Evolutionary conservation across 2,797 vertebrate genomes (phyloP).

Genomic region (Alcedo quadribrachys): DNA sequence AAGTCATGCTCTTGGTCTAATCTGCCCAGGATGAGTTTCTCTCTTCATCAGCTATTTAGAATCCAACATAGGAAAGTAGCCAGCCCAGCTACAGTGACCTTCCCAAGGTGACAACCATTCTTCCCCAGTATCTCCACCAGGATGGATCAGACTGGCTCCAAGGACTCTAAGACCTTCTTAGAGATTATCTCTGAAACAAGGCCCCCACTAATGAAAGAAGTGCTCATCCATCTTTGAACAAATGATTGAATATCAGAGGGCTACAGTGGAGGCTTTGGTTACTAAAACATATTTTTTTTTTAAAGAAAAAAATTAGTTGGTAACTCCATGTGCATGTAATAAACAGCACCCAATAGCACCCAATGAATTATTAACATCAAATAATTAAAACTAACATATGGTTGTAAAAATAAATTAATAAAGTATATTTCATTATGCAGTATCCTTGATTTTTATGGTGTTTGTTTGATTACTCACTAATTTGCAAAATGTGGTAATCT

Average conservation of each 20-base stretch:
- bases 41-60: not conserved
- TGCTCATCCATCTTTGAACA: not conserved
- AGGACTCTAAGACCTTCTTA: not conserved
- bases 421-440: constrained; percentile 59
- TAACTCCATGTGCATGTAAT: not conserved
- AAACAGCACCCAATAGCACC: not conserved
- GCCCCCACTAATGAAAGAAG: not conserved
- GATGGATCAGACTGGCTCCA: not conserved
- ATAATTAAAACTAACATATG: constrained; percentile 61
- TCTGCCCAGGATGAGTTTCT: not conserved
- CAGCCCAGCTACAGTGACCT: not conserved
- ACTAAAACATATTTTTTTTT: not conserved
- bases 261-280: not conserved
- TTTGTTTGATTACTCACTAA: constrained; percentile 64
- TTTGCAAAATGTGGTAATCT: constrained; percentile 65
- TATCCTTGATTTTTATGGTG: constrained; percentile 59
- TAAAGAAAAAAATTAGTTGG: not conserved
- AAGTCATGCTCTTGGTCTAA: not conserved
- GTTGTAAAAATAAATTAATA: constrained; percentile 59
- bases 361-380: constrained; percentile 22
- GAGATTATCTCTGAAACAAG: not conserved
- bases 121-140: not conserved
- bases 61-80: not conserved
- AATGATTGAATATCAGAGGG: not conserved
- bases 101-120: not conserved